phyloP scores from a whole-genome alignment of 2,797 vertebrate genomes.

The Luscinia luscinia region DNA sequence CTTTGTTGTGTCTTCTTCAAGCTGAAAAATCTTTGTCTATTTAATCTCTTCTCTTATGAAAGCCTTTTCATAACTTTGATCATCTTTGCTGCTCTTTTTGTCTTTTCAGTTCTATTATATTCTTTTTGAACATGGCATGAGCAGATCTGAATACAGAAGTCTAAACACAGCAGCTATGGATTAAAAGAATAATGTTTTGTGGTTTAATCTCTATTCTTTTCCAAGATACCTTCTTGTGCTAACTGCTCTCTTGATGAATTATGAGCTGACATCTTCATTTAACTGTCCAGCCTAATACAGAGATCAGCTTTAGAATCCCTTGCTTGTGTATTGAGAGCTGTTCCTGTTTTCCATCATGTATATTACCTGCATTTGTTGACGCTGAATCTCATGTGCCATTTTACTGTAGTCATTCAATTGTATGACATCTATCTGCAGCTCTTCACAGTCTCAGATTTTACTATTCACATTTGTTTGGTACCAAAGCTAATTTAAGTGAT shows the following conservation, averaged over 20 bases:
- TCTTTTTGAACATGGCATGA: constrained; percentile 25
- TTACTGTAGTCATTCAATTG: background rate
- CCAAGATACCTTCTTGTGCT: background rate
- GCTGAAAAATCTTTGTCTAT: constrained; percentile 9
- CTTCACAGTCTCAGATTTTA: background rate
- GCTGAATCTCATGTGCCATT: background rate
- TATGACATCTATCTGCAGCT: background rate
- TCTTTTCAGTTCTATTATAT: constrained; percentile 18
- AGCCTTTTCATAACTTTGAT: constrained; percentile 42
- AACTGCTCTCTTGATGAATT: background rate
- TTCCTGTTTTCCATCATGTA: background rate
- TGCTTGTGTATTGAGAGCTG: background rate
- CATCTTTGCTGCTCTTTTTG: constrained; percentile 20
- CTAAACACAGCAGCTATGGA: background rate
- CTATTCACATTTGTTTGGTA: background rate
- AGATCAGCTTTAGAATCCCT: background rate
- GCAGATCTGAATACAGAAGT: constrained; percentile 4
- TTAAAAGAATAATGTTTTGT: constrained; percentile 19
- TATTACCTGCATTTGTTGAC: background rate
- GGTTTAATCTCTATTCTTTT: background rate
- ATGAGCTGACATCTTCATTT: background rate
- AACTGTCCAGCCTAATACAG: background rate
- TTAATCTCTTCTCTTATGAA: constrained; percentile 41
- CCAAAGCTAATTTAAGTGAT: background rate
- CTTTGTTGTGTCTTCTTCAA: constrained; percentile 36